Base-by-base conservation (phyloP, 2,888 invertebrate species). In the Torymus texanus region DNA sequence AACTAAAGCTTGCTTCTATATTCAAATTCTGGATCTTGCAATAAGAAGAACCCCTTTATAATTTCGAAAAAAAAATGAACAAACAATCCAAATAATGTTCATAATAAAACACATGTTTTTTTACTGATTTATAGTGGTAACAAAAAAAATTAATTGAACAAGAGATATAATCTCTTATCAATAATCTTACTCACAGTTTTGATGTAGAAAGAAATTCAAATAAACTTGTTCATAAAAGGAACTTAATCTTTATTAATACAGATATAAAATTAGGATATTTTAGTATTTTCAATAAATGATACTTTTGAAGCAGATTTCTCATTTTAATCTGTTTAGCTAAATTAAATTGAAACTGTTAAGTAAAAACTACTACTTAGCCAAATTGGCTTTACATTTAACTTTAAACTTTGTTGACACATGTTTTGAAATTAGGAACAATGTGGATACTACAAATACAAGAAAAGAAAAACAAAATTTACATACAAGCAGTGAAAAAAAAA, bases 241-340 rank as follows among this genome's bases (percentile, higher is more conserved):
- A 41, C 8, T 8, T 41, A 41, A 8, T 41, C 8, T 41, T 41
- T 5, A 41, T 41, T 41, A 41, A 4, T 41, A 41, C 41, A 41
- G 8, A 41, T 41, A 8, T 41, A 8, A 41, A 5, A 41, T 41
- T 41, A 41, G 8, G 41, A 8, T 51, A 50, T 18, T 50, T 61
- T 24, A 59, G 5, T 55, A n/a, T 58, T 70, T 50, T n/a, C 55
- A 70, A 50, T 21, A 58, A 5, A 68, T 68, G 4, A 77, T 55
- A 55, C 51, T 77, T 65, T 71, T 63, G 11, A 55, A 77, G 29
- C 51, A 61, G 51, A 56, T 71, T 66, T 65, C 12, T 29, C 16
- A 21, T 71, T 66, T 66, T 78, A 72, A 72, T 72, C 77, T 72
- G 12, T 55, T 78, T 61, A 78, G 41, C 29, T 71, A 58, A 59